Evolutionary conservation across 2,113 vertebrate genomes (phyloP).

Genomic region (Salvelinus namaycush): DNA sequence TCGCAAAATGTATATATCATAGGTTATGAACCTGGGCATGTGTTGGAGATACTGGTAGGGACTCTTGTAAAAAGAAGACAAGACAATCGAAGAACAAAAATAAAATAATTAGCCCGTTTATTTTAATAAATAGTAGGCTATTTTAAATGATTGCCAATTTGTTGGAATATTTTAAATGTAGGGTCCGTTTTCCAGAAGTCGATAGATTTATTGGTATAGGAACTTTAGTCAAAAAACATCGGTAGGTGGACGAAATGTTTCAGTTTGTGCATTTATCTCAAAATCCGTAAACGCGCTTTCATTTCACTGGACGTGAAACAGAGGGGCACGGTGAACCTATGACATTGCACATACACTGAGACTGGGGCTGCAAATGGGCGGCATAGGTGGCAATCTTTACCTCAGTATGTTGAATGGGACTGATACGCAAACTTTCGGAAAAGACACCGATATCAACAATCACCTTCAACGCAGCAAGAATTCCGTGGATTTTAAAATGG

Average conservation of each 20-base stretch:
- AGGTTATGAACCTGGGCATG: slow-evolving; percentile 56
- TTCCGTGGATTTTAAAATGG: slow-evolving; percentile 75
- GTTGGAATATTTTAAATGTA: slow-evolving; percentile 10
- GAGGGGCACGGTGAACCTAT: slow-evolving; percentile 59
- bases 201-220: slow-evolving; percentile 8
- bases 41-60: slow-evolving; percentile 52
- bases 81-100: slow-evolving; percentile 21
- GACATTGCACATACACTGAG: slow-evolving; percentile 59
- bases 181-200: slow-evolving; percentile 24
- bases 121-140: background rate
- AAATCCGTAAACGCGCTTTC: background rate
- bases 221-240: slow-evolving; percentile 16
- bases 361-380: slow-evolving; percentile 81
- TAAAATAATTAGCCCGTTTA: slow-evolving; percentile 15
- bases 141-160: slow-evolving; percentile 1
- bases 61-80: slow-evolving; percentile 50
- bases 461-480: slow-evolving; percentile 73
- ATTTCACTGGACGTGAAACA: background rate
- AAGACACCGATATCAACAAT: slow-evolving; percentile 71
- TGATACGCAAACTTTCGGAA: slow-evolving; percentile 79
- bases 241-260: slow-evolving; percentile 8
- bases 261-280: background rate
- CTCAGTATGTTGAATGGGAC: slow-evolving; percentile 86
- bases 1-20: slow-evolving; percentile 73
- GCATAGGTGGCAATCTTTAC: slow-evolving; percentile 80